Base-by-base conservation (phyloP, 2,888 invertebrate species). In the Agrypnus murinus region DNA sequence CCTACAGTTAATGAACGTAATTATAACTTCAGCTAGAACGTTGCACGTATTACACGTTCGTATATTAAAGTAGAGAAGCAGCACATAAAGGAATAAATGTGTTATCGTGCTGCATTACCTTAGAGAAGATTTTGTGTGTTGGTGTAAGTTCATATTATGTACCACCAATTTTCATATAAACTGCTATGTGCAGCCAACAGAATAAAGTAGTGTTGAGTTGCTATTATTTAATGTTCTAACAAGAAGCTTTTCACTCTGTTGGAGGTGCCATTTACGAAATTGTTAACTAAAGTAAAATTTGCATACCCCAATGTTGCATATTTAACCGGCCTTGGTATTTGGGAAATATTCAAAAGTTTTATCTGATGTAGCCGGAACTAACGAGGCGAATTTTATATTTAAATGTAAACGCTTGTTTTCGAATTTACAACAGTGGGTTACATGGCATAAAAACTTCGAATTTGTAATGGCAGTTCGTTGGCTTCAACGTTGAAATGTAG, bases 151-250 rank as follows among this genome's bases (percentile, higher is more conserved):
- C 63, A 32, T 55, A 59, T 25, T 65, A 64, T 67, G 69, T 65
- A 68, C 70, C 65, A 34, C 73, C 62, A 48, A 73, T 73, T 73
- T 73, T 73, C 73, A 73, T 73, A 71, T 65, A 73, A 73, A 73
- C 73, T 65, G 71, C 71, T 58, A 55, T 67, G 72, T 72, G 69
- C 74, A 69, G 66, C 71, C 64, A 63, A 72, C 60, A 64, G 74
- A 55, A 74, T 72, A 69, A 74, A 74, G 69, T 67, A 74, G 72
- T 74, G 71, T 71, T 46, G 66, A 68, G 68, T 73, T 71, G 73
- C 68, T 71, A 71, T 73, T 73, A 73, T 73, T 73, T 71, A 73
- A 73, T 71, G 71, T 60, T 50, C 53, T 71, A 71, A 71, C 73
- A 71, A 71, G 71, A 68, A 71, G 71, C 71, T 71, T 63, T 36